Evolutionary conservation across 2,797 vertebrate genomes (phyloP).

Genomic region (Otus scops): DNA sequence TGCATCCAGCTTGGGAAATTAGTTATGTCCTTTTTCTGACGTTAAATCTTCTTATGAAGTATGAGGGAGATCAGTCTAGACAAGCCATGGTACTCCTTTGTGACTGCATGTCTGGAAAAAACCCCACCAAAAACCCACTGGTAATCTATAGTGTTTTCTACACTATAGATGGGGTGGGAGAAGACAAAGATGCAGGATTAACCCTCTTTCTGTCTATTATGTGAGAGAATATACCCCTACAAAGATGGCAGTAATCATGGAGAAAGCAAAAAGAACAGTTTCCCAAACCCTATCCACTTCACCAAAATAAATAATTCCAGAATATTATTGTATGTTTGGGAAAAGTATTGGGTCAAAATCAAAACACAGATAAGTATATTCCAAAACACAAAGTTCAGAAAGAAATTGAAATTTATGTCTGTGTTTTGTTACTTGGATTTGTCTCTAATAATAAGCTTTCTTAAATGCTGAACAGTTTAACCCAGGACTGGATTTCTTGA

Average conservation of each 20-base stretch:
- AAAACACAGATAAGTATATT: neutral
- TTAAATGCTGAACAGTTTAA: neutral
- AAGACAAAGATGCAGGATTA: neutral
- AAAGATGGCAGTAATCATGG: neutral
- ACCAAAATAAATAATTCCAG: neutral
- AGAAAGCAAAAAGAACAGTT: neutral
- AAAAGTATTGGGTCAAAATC: neutral
- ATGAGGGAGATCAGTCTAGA: neutral
- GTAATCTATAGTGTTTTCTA: neutral
- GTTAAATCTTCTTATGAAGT: neutral
- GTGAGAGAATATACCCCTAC: neutral
- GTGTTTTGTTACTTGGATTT: neutral
- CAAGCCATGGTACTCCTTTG: neutral
- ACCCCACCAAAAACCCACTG: fast-evolving
- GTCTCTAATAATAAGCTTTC: neutral
- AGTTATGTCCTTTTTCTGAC: neutral
- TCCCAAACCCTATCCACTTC: neutral
- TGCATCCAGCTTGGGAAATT: neutral
- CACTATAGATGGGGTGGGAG: neutral
- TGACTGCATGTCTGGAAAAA: neutral
- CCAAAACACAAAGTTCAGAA: neutral
- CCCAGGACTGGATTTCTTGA: neutral
- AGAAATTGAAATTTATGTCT: neutral
- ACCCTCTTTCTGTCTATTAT: neutral
- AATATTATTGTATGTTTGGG: neutral